Base-by-base conservation (phyloP, 2,113 vertebrate genomes). In the Elachura formosa region DNA sequence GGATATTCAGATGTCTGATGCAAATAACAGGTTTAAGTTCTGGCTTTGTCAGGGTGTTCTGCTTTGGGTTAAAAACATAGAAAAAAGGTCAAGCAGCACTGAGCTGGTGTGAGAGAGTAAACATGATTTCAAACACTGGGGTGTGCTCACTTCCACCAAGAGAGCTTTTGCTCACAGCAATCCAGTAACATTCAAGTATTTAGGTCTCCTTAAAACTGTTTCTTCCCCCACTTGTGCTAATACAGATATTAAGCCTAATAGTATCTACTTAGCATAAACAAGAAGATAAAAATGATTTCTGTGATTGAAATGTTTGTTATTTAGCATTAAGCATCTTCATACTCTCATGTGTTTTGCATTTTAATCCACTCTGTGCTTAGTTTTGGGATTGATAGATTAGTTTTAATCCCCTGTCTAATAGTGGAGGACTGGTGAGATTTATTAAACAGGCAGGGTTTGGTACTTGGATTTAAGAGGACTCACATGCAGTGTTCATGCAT, bases 401-500 rank as follows among this genome's bases (percentile, higher is more conserved):
- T 98, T 98, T 98, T 98, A 98, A 98, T 98, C 98, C 98, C 95
- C 97, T 98, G 97, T 98, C 98, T 98, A 98, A 98, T 98, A 98
- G 98, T 97, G 95, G 97, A 98, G 97, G 97, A 96, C 96, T 98
- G 97, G 97, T 98, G 98, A 98, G 98, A 98, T 98, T 98, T 98
- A 98, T 98, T 98, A 97, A 97, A 97, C 97, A 98, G 97, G 95
- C 98, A 96, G 97, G 97, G 97, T 96, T 97, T 96, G 98, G 97
- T 96, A 96, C 97, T 97, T 98, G 98, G 97, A 98, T 98, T 98
- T 98, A 98, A 98, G 97, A 98, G 96, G 97, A 97, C 97, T 98
- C 97, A 96, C 93, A 59, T 97, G 92, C 93, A 74, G 96, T 94
- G 92, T 96, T 97, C 97, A 97, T 98, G 97, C 98, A 98, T 98